Evolutionary conservation across 1,140 invertebrate species (phyloP).

Genomic region (Cylas formicarius): DNA sequence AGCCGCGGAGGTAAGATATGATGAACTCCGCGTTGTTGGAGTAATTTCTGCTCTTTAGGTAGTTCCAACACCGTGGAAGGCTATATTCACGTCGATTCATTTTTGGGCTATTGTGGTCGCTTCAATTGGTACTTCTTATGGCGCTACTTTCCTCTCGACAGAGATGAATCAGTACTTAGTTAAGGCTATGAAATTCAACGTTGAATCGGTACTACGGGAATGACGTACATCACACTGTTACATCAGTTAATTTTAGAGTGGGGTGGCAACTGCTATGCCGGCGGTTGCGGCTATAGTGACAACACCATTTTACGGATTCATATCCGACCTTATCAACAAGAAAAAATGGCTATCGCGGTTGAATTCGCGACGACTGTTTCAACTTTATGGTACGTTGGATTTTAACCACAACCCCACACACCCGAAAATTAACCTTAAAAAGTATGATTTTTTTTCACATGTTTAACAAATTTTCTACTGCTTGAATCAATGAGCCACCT

Average conservation of each 20-base stretch:
- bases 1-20: conserved; percentile 4
- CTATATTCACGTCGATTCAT: conserved; percentile 13
- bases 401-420: no score
- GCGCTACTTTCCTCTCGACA: conserved; percentile 83
- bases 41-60: conserved; percentile 8
- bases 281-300: not conserved
- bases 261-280: conserved; percentile 8
- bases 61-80: conserved; percentile 17
- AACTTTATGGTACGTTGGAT: not conserved
- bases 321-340: conserved; percentile 10
- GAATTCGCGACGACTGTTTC: not conserved
- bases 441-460: no score
- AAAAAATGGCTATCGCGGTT: conserved; percentile 2
- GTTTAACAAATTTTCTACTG: no score
- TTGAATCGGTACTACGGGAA: conserved; percentile 39
- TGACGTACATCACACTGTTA: no score
- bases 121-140: conserved; percentile 85
- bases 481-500: no score
- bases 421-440: no score
- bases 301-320: conserved; percentile 4
- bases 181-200: conserved; percentile 69
- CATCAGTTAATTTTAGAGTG: conserved; percentile 19
- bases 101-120: conserved; percentile 42
- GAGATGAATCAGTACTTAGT: conserved; percentile 87
- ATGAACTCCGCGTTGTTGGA: not conserved